phyloP scores from a whole-genome alignment of 2,888 invertebrate genomes.

The Caenorhabditis sp. region DNA sequence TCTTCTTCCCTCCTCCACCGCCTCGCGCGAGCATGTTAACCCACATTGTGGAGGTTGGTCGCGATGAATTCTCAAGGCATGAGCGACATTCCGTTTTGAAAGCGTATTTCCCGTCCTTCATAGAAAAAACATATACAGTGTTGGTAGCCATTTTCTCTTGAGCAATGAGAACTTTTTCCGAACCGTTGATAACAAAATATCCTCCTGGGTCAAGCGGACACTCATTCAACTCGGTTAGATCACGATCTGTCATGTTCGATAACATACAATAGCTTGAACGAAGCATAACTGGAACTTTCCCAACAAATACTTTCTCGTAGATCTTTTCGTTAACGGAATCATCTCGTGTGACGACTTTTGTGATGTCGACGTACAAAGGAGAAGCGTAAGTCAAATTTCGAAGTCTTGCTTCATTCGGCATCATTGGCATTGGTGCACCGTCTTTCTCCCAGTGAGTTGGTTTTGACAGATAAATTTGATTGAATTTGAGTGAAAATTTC shows the following conservation, averaged over 20 bases:
- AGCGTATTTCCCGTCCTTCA: constrained; percentile 99
- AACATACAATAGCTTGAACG: constrained; percentile 96
- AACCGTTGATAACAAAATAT: constrained; percentile 99
- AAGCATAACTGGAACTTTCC: constrained; percentile 99
- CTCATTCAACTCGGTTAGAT: constrained; percentile 98
- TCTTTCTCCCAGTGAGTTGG: constrained; percentile 99
- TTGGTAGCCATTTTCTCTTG: constrained; percentile 99
- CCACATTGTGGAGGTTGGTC: constrained; percentile 92
- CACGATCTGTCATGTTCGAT: constrained; percentile 95
- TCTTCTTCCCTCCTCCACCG: constrained; percentile 87
- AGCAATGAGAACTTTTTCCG: constrained; percentile 97
- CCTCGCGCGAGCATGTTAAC: constrained; percentile 99
- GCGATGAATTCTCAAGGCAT: constrained; percentile 89
- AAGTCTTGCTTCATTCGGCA: constrained; percentile 98
- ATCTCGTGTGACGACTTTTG: constrained; percentile 86
- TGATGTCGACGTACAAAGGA: constrained; percentile 91
- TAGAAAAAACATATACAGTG: constrained; percentile 98
- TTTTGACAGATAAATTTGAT: constrained; percentile 98
- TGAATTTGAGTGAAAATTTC: constrained; percentile 94
- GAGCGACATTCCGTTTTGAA: constrained; percentile 98
- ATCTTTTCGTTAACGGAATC: constrained; percentile 87
- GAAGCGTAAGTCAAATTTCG: constrained; percentile 83
- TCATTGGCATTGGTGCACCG: constrained; percentile 98
- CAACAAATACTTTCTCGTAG: constrained; percentile 85
- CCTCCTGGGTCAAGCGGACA: constrained; percentile 98